These are phyloP conservation scores for Pholis gunnellus DNA, from an alignment of 2,113 vertebrate species.

Conservation along the genomic window DNA sequence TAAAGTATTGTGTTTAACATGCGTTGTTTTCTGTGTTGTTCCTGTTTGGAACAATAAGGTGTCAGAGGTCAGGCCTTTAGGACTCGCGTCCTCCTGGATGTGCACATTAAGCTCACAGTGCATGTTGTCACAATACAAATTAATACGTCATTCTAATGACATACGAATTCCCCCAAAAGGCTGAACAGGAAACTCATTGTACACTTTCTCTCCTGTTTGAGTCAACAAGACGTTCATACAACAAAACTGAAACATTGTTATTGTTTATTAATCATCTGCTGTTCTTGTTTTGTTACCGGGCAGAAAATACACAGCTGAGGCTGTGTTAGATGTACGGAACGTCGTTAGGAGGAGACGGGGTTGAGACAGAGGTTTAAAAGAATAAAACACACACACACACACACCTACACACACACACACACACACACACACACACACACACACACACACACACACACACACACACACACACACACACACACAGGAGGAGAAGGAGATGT, in stretches of 20 bases:
- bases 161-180: not conserved
- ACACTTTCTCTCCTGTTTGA: not conserved
- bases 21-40: constrained; percentile 32
- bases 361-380: no score
- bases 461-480: constrained; percentile 12
- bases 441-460: constrained; percentile 25
- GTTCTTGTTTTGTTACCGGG: no score
- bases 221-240: not conserved
- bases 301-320: no score
- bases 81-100: not conserved
- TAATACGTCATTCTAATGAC: not conserved
- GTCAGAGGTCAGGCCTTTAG: constrained; percentile 27
- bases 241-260: no score
- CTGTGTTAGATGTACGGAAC: no score
- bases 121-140: not conserved
- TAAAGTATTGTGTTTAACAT: constrained; percentile 46
- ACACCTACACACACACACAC: constrained; percentile 12
- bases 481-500: constrained; percentile 57
- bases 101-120: not conserved
- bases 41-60: constrained; percentile 25
- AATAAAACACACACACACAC: constrained; percentile 10
- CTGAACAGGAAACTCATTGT: not conserved
- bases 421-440: constrained; percentile 22
- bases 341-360: no score
- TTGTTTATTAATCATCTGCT: no score